phyloP scores from a whole-genome alignment of 1,140 invertebrate species.

The Drosophila orena region DNA sequence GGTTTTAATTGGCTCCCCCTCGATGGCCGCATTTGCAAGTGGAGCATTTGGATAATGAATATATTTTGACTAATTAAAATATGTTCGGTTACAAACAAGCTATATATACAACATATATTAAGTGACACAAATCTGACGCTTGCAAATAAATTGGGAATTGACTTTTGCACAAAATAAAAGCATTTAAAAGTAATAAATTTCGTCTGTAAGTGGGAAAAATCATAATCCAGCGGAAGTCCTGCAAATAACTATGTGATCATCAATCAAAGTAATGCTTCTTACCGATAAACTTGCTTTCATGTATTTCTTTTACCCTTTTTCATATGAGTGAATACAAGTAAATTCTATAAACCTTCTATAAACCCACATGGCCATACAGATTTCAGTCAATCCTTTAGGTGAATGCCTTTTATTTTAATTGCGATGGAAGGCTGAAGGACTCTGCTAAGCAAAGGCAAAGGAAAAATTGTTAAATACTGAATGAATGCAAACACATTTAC shows the following conservation, averaged over 20 bases:
- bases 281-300: background rate
- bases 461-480: constrained; percentile 34
- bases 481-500: constrained; percentile 11
- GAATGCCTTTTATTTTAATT: constrained; percentile 74
- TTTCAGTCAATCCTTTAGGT: constrained; percentile 38
- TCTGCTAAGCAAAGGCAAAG: constrained; percentile 41
- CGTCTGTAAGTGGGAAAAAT: too few relatives aligned
- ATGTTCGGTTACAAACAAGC: background rate
- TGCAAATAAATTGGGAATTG: background rate
- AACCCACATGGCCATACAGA: constrained; percentile 3
- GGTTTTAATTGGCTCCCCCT: constrained; percentile 53
- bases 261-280: background rate
- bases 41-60: constrained; percentile 1
- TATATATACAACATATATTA: background rate
- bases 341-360: too few relatives aligned
- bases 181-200: too few relatives aligned
- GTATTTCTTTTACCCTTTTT: background rate
- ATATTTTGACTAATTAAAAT: constrained; percentile 48
- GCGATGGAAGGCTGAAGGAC: constrained; percentile 26
- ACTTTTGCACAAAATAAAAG: too few relatives aligned
- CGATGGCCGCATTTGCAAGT: constrained; percentile 24
- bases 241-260: too few relatives aligned
- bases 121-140: too few relatives aligned
- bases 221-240: too few relatives aligned
- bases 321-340: background rate